These are phyloP conservation scores for Empis livida DNA, from an alignment of 2,888 invertebrate species.

Conservation along the genomic window DNA sequence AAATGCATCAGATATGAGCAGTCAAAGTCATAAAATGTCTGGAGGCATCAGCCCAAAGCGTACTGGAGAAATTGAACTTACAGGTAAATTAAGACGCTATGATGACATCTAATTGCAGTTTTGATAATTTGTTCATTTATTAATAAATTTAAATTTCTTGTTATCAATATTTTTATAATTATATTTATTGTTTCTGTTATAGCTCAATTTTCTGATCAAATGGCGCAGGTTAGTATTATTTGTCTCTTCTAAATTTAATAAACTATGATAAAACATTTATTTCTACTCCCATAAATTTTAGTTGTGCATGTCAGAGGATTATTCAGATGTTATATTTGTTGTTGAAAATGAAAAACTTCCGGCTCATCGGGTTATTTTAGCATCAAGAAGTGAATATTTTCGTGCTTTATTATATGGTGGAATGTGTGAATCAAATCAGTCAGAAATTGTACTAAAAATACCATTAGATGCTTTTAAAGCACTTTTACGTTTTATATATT, in stretches of 20 bases:
- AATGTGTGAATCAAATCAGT: conserved; percentile 59
- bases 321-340: conserved; percentile 78
- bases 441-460: conserved; percentile 74
- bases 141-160: not conserved
- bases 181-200: no score
- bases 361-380: conserved; percentile 55
- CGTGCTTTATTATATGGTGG: conserved; percentile 70
- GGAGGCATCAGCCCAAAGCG: conserved; percentile 38
- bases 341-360: conserved; percentile 53
- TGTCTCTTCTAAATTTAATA: no score
- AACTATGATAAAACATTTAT: no score
- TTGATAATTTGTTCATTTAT: no score
- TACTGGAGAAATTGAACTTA: conserved; percentile 47
- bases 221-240: conserved; percentile 43
- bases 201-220: conserved; percentile 69
- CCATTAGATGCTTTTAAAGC: conserved; percentile 74
- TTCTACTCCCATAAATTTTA: not conserved
- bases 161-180: not conserved
- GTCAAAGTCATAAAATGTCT: conserved; percentile 38
- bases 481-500: conserved; percentile 91
- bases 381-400: conserved; percentile 93
- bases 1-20: conserved; percentile 24
- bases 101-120: no score
- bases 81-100: conserved; percentile 30
- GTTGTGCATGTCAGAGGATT: conserved; percentile 74